Conservation (phyloP, 2,797 vertebrate genomes). For the Threskiornis aethiopicus region DNA sequence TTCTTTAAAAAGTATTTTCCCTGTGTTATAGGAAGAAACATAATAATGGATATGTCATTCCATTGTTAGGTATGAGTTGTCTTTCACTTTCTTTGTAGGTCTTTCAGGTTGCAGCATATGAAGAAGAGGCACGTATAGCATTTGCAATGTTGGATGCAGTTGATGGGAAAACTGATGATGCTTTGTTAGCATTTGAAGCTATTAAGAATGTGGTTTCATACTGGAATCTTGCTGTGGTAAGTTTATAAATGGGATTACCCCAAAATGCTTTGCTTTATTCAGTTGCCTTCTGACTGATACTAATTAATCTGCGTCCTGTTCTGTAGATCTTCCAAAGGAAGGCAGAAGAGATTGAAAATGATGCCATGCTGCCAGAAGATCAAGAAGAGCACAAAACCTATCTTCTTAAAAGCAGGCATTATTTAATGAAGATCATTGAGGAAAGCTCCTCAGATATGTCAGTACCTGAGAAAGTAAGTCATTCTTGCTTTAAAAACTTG, state of each 20-base stretch:
- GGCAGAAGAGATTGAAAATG: conserved; percentile 89
- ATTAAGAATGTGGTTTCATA: conserved; percentile 87
- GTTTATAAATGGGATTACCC: neutral
- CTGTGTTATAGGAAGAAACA: neutral
- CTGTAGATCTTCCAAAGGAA: conserved; percentile 91
- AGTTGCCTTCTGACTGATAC: neutral
- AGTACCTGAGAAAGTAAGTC: conserved; percentile 83
- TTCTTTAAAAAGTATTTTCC: neutral
- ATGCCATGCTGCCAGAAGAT: conserved; percentile 83
- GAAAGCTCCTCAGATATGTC: conserved; percentile 80
- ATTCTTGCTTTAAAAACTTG: neutral
- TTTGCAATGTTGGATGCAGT: conserved; percentile 88
- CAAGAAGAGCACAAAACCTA: conserved; percentile 84
- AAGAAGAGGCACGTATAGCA: conserved; percentile 87
- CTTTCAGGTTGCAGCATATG: conserved; percentile 81
- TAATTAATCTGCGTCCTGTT: neutral
- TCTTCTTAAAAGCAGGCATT: conserved; percentile 85
- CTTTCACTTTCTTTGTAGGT: conserved; percentile 69
- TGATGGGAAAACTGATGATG: conserved; percentile 92
- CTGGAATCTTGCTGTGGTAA: conserved; percentile 94
- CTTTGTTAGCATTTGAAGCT: conserved; percentile 87
- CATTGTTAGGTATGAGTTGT: neutral
- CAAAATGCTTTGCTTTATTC: neutral
- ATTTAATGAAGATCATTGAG: conserved; percentile 86
- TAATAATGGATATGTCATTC: neutral